Base-by-base conservation (phyloP, 2,888 invertebrate species). In the Myathropa florea region DNA sequence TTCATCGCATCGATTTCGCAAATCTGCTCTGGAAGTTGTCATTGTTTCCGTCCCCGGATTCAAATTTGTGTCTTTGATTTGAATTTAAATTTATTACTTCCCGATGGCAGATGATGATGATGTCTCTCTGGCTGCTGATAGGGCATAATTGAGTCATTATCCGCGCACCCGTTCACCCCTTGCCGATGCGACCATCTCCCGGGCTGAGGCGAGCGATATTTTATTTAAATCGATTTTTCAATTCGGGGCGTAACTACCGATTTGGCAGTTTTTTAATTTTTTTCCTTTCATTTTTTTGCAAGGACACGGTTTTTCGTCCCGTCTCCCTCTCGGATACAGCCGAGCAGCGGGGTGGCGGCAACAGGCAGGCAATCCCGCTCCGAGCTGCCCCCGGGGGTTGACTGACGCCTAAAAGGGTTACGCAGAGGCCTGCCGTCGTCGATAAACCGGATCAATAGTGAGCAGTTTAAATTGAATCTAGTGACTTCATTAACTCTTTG, bases 401-500 rank as follows among this genome's bases (percentile, higher is more conserved):
- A 18, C 46, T 3, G n/a, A n/a, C n/a, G 21, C 24, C 60, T 63
- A 28, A 80, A 84, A 85, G 84, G 84, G 84, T 85, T 85, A 81
- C 30, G 21, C 39, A 4, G n/a, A 59, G 46, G 46, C 28, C n/a
- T 12, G 28, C n/a, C 24, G 36, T 68, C 65, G 65, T 85, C 67
- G 76, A 85, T 85, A 72, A 76, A 85, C 57, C 46, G 46, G 72
- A 81, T 84, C 79, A 80, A 71, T 81, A 21, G 73, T 82, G 39
- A 26, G 39, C 30, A 55, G 57, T 46, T 67, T 73, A 68, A 70
- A 65, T 76, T 55, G 67, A 72, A 61, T 84, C 57, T 36, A 84
- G 76, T 81, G 77, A 84, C 57, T 81, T 85, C 76, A 85, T 85
- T 85, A 85, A 81, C 84, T 77, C 81, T 75, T 81, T 81, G 76